phyloP scores from a whole-genome alignment of 1,140 invertebrate genomes.

The Melipona quadrifasciata region DNA sequence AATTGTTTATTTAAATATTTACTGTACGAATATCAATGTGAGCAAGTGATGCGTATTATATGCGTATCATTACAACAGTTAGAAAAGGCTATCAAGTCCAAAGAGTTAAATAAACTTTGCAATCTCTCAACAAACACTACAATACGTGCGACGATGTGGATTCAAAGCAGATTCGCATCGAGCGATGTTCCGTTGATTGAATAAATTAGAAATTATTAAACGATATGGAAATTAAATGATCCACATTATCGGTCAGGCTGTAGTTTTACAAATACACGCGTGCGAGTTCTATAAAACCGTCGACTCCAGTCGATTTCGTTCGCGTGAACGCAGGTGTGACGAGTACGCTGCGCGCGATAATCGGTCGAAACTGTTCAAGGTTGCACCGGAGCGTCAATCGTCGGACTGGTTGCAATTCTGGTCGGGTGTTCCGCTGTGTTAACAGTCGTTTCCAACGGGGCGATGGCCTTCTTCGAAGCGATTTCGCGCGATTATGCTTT shows the following conservation, averaged over 20 bases:
- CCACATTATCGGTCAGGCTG: neutral
- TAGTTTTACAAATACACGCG: neutral
- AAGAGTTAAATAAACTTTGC: too few relatives aligned
- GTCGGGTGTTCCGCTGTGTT: constrained; percentile 48
- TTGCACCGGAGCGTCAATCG: constrained; percentile 40
- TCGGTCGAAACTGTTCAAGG: constrained; percentile 35
- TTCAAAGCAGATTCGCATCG: neutral
- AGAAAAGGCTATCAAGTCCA: too few relatives aligned
- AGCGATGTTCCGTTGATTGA: neutral
- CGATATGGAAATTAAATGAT: neutral
- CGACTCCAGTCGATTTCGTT: neutral
- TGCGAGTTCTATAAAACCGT: neutral
- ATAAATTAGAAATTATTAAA: neutral
- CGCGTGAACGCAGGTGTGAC: neutral
- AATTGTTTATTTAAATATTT: too few relatives aligned
- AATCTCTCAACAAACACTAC: too few relatives aligned
- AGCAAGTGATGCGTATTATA: too few relatives aligned
- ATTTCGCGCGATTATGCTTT: constrained; percentile 50
- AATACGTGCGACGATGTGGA: too few relatives aligned
- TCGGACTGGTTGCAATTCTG: constrained; percentile 65
- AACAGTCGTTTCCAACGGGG: constrained; percentile 49
- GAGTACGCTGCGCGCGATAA: constrained; percentile 30
- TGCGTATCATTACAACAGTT: too few relatives aligned
- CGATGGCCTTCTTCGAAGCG: constrained; percentile 68
- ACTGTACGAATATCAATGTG: too few relatives aligned